These are phyloP conservation scores for Psilopogon haemacephalus DNA, from an alignment of 2,113 vertebrate genomes.

Conservation along the genomic window DNA sequence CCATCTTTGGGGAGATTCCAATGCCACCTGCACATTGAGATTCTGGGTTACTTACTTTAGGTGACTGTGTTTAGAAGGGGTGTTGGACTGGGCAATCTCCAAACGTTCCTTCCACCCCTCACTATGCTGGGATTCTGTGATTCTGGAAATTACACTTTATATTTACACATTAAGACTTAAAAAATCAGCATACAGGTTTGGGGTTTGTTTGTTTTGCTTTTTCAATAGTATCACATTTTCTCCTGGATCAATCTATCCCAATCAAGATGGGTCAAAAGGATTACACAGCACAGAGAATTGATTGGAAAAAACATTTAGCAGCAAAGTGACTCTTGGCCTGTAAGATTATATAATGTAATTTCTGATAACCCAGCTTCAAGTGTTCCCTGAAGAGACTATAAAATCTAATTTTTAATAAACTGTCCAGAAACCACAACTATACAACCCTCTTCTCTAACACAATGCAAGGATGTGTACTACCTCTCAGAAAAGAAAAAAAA, in stretches of 20 bases:
- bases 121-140: too few relatives aligned
- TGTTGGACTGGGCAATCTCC: too few relatives aligned
- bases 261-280: background rate
- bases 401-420: conserved; percentile 32
- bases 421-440: background rate
- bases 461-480: background rate
- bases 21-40: too few relatives aligned
- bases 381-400: background rate
- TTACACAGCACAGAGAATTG: background rate
- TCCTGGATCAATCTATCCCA: background rate
- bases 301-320: background rate
- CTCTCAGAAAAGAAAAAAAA: conserved; percentile 39
- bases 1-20: too few relatives aligned
- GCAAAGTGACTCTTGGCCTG: background rate
- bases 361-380: background rate
- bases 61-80: too few relatives aligned
- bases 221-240: background rate
- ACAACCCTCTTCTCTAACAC: background rate
- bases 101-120: too few relatives aligned
- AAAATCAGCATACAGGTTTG: background rate
- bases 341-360: background rate
- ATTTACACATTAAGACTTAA: background rate
- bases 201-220: background rate
- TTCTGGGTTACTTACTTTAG: too few relatives aligned
- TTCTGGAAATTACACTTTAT: background rate